Evolutionary conservation across 1,140 invertebrate genomes (phyloP).

Genomic region (Hirudo medicinalis): DNA sequence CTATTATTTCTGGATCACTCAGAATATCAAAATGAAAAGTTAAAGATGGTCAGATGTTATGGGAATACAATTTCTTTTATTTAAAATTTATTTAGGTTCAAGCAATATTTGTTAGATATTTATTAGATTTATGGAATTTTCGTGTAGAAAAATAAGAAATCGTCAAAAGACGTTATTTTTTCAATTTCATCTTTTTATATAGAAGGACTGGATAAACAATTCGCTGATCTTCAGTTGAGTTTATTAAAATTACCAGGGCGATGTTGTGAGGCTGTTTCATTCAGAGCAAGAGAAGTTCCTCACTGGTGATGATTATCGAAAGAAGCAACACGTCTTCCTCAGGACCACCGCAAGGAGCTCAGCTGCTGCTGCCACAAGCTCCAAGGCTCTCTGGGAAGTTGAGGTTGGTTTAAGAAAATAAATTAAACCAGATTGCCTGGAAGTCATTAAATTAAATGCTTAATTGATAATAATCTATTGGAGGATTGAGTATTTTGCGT

Average conservation of each 20-base stretch:
- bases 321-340: conserved; percentile 48
- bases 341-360: conserved; percentile 65
- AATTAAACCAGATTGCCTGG: too few relatives aligned
- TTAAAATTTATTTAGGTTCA: not conserved
- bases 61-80: too few relatives aligned
- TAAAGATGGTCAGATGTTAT: conserved; percentile 58
- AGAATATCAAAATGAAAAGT: conserved; percentile 75
- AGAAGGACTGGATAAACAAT: too few relatives aligned
- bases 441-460: too few relatives aligned
- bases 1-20: conserved; percentile 88
- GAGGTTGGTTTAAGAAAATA: conserved; percentile 51
- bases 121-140: not conserved
- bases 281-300: conserved; percentile 98
- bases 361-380: conserved; percentile 91
- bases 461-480: not conserved
- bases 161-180: too few relatives aligned
- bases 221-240: too few relatives aligned
- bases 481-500: not conserved
- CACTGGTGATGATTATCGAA: conserved; percentile 94
- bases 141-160: too few relatives aligned
- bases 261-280: conserved; percentile 93
- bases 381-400: conserved; percentile 97
- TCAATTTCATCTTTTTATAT: too few relatives aligned
- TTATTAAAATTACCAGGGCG: conserved; percentile 49
- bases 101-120: not conserved